Base-by-base conservation (phyloP, 2,797 vertebrate genomes). In the Molothrus ater region DNA sequence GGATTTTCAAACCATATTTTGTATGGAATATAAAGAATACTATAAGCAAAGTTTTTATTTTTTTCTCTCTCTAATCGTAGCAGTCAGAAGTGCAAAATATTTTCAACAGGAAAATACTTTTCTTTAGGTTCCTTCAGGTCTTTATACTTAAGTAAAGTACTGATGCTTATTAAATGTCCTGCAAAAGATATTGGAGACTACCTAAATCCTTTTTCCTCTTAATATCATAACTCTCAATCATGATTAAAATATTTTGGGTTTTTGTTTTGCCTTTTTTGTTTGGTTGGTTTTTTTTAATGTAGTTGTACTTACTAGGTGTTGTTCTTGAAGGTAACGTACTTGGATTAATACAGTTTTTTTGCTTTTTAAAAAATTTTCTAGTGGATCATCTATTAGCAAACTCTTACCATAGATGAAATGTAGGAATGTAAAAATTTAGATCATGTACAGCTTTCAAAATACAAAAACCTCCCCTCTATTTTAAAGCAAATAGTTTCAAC, bases 261-360 rank as follows among this genome's bases (percentile, higher is more conserved):
- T 26, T 38, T 31, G 9, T 17, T 57, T 34, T 57, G 6, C 4
- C 20, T 25, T 25, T 25, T 36, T 36, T 26, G 26, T 1, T 4
- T 22, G 14, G 14, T 40, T 40, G 40, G 5, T 1, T 34, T 73
- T 73, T 59, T 53, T 2, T 0, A 10, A 36, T 7, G 6, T 56
- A 69, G 5, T 13, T 72, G 7, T 13, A 68, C 61, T 69, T 81
- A 47, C 13, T 64, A 71, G 10, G 38, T 29, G 2, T 3, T 38
- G 17, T 81, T 40, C 32, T 29, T 29, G 13, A 7, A 3, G 18
- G 65, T 31, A 69, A 73, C 0, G 0, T 26, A 40, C 11, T 72
- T 72, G 5, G 25, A 66, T 64, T 40, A 87, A 11, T 42, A 4
- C 14, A 59, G 8, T 10, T 1, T 70, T 70, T 86, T 54, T 66